Percentiles rank a stretch among this genome's conserved stretches.
phyloP scores from a whole-genome alignment of 2,888 invertebrate genomes.

The Rotaria macrura region DNA sequence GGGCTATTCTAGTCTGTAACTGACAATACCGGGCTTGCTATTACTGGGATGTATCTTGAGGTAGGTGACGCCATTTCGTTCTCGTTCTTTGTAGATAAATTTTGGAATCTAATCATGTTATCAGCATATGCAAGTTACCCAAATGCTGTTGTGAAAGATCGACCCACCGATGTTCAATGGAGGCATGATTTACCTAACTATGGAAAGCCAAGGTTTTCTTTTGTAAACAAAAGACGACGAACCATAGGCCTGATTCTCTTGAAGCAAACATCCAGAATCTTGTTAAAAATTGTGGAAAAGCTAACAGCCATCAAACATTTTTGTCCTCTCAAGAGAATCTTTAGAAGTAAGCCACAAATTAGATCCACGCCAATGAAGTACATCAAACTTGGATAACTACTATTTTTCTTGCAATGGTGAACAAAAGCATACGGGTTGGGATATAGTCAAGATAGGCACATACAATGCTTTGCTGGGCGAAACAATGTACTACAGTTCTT shows the following conservation, averaged over 20 bases:
- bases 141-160: no score
- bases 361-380: conserved; percentile 35
- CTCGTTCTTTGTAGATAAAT: no score
- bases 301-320: no score
- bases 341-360: conserved; percentile 43
- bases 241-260: conserved; percentile 40
- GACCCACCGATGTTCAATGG: conserved; percentile 34
- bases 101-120: no score
- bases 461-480: conserved; percentile 41
- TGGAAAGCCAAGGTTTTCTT: conserved; percentile 38
- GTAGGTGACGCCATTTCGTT: no score
- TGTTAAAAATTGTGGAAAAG: conserved; percentile 45
- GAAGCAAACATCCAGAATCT: conserved; percentile 44
- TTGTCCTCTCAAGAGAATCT: no score
- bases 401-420: conserved; percentile 36
- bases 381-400: conserved; percentile 36
- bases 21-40: no score
- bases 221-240: conserved; percentile 37
- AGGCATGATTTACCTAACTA: conserved; percentile 39
- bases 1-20: no score
- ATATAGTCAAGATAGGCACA: conserved; percentile 38
- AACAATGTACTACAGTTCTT: conserved; percentile 37
- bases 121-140: no score
- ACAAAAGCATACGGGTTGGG: conserved; percentile 34
- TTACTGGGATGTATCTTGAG: no score